A percentile compares a stretch with the other conserved stretches of the same genome.
These are phyloP conservation scores for Leptopilina syphax DNA, from an alignment of 2,888 invertebrate species.

Conservation along the genomic window DNA sequence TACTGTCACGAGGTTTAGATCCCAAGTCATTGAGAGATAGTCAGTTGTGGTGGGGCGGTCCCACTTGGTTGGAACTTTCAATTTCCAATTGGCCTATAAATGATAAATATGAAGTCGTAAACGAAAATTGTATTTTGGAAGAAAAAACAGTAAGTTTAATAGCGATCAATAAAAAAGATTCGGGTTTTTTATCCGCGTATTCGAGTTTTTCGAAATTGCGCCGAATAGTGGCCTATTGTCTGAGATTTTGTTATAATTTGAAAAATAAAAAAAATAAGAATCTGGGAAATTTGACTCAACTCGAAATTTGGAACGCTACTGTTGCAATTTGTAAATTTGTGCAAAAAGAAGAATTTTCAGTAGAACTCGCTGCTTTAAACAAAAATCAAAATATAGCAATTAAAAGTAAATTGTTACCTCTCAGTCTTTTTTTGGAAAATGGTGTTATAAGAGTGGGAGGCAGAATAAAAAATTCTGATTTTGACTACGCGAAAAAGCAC, in stretches of 20 bases:
- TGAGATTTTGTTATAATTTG: background rate
- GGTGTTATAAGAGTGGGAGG: conserved; percentile 6
- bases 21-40: background rate
- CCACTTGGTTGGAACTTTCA: background rate
- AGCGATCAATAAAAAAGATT: background rate
- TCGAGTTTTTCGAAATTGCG: background rate
- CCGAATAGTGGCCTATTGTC: background rate
- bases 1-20: background rate
- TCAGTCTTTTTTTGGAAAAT: background rate
- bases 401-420: background rate
- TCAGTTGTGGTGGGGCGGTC: background rate
- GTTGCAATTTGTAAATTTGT: background rate
- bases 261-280: background rate
- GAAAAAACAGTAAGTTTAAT: background rate
- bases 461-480: background rate
- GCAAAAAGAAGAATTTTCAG: background rate
- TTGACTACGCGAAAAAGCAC: background rate
- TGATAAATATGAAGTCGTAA: background rate
- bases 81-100: background rate
- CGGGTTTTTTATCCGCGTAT: background rate
- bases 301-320: background rate
- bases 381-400: background rate
- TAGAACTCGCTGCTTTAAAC: background rate
- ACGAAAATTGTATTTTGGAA: background rate
- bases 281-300: background rate